These are phyloP conservation scores for Tetramorium alpestre DNA, from an alignment of 1,140 invertebrate species.

Conservation along the genomic window DNA sequence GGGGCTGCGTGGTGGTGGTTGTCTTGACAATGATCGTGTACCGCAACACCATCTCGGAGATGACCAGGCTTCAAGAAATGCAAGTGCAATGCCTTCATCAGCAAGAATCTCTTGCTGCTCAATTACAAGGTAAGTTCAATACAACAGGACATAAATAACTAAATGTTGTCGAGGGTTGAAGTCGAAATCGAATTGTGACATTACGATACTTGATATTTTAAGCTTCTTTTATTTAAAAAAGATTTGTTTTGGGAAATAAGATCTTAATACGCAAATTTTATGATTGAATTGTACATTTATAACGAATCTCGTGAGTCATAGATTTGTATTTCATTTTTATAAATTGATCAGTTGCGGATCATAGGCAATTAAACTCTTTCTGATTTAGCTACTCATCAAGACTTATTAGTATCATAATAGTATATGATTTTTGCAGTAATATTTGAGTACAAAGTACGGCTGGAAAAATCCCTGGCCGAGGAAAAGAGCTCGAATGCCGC, in stretches of 20 bases:
- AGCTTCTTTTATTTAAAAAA: background rate
- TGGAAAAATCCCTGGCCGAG: conserved; percentile 86
- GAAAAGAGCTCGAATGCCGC: conserved; percentile 85
- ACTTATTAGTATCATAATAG: background rate
- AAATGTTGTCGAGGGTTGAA: background rate
- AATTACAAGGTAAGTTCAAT: conserved; percentile 82
- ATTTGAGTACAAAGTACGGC: conserved; percentile 85
- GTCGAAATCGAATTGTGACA: background rate
- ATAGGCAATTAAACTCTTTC: background rate
- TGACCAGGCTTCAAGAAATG: conserved; percentile 81
- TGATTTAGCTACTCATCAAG: background rate
- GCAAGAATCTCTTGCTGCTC: conserved; percentile 83
- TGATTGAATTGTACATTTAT: background rate
- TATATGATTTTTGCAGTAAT: conserved; percentile 81
- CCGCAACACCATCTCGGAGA: conserved; percentile 81
- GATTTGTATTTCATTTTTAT: background rate
- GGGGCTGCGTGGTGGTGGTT: conserved; percentile 76
- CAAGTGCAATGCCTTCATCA: conserved; percentile 83
- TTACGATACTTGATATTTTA: background rate
- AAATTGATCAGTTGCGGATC: background rate
- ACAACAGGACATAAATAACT: background rate
- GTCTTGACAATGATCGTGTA: conserved; percentile 82
- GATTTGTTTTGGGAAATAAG: background rate
- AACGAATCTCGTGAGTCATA: background rate
- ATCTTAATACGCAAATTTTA: background rate